phyloP scores from a whole-genome alignment of 2,797 vertebrate genomes.

The Prunella strophiata region DNA sequence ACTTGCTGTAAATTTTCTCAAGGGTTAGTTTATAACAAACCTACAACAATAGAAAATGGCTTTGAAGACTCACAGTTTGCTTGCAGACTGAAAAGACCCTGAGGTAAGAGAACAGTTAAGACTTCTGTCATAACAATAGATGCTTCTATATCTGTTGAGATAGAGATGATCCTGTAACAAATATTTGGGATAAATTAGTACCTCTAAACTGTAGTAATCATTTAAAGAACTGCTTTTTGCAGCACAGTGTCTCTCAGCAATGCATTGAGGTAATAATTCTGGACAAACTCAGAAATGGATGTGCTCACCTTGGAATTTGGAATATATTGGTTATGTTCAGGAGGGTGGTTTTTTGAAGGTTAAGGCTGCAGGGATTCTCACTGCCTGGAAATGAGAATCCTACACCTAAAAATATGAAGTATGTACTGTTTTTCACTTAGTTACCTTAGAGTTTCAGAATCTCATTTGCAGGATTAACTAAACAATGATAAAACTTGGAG shows the following conservation, averaged over 20 bases:
- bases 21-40: constrained; percentile 19
- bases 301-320: neutral
- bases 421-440: neutral
- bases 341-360: neutral
- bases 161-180: neutral
- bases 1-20: constrained; percentile 31
- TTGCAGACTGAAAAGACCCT: neutral
- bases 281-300: neutral
- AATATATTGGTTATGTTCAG: neutral
- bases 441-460: neutral
- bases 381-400: neutral
- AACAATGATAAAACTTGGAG: neutral
- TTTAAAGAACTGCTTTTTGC: neutral
- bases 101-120: constrained; percentile 19
- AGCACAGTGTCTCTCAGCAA: neutral
- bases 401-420: neutral
- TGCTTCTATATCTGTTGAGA: neutral
- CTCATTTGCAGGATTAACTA: neutral
- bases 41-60: neutral
- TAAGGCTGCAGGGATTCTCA: neutral
- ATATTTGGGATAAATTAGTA: constrained; percentile 1
- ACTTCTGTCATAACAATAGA: neutral
- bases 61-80: constrained; percentile 16
- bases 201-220: neutral
- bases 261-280: neutral